Evolutionary conservation across 2,113 vertebrate genomes (phyloP).

Genomic region (Nothocercus julius): DNA sequence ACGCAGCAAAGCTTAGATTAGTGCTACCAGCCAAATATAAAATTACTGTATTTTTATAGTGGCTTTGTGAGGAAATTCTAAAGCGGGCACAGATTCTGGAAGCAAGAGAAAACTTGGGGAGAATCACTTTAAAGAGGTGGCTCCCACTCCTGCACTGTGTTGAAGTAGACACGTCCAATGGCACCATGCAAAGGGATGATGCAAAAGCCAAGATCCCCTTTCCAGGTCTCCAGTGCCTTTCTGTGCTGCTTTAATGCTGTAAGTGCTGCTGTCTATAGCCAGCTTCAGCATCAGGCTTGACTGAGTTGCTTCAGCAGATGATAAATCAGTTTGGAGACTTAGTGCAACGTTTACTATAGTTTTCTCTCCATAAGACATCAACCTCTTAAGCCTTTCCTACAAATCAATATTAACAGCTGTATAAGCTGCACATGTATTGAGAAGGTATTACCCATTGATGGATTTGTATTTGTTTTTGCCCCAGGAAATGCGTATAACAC

Average conservation of each 20-base stretch:
- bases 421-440: constrained; percentile 53
- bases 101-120: background rate
- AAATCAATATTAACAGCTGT: constrained; percentile 74
- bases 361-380: constrained; percentile 33
- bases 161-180: background rate
- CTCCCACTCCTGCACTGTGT: background rate
- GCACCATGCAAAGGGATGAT: fast-evolving
- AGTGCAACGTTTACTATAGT: background rate
- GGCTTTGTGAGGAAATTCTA: background rate
- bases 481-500: constrained; percentile 60
- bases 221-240: background rate
- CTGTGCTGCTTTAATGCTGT: background rate
- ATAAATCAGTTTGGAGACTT: constrained; percentile 24
- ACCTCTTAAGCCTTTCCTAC: constrained; percentile 58
- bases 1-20: background rate
- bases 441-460: constrained; percentile 65
- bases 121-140: background rate
- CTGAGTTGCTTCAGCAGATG: constrained; percentile 6
- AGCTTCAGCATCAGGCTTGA: background rate
- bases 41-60: background rate
- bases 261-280: background rate
- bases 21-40: background rate
- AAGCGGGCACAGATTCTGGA: background rate
- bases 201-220: background rate
- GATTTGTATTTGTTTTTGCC: constrained; percentile 71